Evolutionary conservation across 2,113 vertebrate genomes (phyloP), one percentile per base, ranked within the genome.

Genomic region (Chinchilla lanigera): DNA sequence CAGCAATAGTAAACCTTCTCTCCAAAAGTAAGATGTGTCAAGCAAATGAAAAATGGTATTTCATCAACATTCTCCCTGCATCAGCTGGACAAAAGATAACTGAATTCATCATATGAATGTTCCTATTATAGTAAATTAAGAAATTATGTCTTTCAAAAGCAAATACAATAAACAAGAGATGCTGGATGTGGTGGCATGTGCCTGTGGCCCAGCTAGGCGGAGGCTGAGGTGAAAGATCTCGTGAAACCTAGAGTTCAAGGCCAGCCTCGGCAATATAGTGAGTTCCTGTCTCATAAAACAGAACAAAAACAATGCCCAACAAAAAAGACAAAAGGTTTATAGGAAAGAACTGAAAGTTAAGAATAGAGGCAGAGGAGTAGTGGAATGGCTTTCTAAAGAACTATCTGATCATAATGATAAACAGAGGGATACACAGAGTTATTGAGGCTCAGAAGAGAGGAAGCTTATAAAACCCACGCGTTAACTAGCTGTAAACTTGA

Each of bases 401-500:
- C 54, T 26, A 11, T 58, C 28, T 60, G 60, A 60, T 85, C 35
- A 77, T 7, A 69, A 10, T 61, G 82, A 81, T 9, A 86, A 61
- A n/a, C 35, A 84, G 84, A 96, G 28, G 26, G 58, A 60, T 50
- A 56, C 56, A 22, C 3, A 88, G 41, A 89, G 2, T 63, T 86
- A 83, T 41, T 71, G 16, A 13, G 9, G 54, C 54, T n/a, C 28
- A 82, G 92, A 41, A 14, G 41, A 60, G 33, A 69, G 28, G 87
- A 93, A 80, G 26, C 28, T 91, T 82, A 69, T 19, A 84, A 95
- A 96, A 52, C 4, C 16, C 28, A 89, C 28, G 77, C 4, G 5
- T 80, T 89, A 90, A 96, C 75, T 93, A 90, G 41, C 75, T 82
- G 8, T 88, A 56, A 81, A 86, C 83, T n/a, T 94, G 63, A 96